Base-by-base conservation (phyloP, 2,888 invertebrate genomes). In the Ophonus ardosiacus region DNA sequence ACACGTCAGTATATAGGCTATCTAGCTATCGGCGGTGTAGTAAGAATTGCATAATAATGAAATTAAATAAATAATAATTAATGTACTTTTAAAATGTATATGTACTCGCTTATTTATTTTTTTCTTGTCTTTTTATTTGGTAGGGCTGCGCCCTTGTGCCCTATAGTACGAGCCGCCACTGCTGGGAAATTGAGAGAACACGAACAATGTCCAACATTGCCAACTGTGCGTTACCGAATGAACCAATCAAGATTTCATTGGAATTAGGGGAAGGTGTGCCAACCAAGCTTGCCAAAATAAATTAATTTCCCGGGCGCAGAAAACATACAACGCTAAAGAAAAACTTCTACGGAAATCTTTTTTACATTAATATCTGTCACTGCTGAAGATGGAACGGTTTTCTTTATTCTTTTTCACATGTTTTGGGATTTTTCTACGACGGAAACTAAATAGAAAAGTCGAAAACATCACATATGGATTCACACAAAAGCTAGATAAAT, bases 351-450 rank as follows among this genome's bases (percentile, higher is more conserved):
- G 65, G 65, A 40, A 81, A 81, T 81, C 81, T 63, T 81, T 81
- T 81, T 65, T 68, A 68, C 65, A 81, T 81, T 81, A 81, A 81
- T 81, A 81, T 38, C 81, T 81, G 81, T 81, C 81, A 65, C 18
- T 65, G 21, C 4, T 81, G 81, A 65, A 81, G 65, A 81, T 68
- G 81, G 40, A 81, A 81, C 65, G 65, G 38, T 63, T 81, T 81
- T 21, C 40, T 65, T 65, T 81, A 65, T 81, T 81, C 81, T 65
- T 81, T 81, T 65, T 65, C 65, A 40, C 17, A n/a, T 80, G 31
- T 61, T 21, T 79, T 57, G 79, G 6, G 15, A 38, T 38, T 31
- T 68, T n/a, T 7, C 18, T 13, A n/a, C 18, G 31, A 24, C 7
- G 15, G 21, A 40, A 71, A 31, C 71, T 31, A 71, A 7, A 71